A percentile compares a stretch with the other conserved stretches of the same genome.
Conservation (phyloP, 2,797 vertebrate species). For the Anguilla megastoma region DNA sequence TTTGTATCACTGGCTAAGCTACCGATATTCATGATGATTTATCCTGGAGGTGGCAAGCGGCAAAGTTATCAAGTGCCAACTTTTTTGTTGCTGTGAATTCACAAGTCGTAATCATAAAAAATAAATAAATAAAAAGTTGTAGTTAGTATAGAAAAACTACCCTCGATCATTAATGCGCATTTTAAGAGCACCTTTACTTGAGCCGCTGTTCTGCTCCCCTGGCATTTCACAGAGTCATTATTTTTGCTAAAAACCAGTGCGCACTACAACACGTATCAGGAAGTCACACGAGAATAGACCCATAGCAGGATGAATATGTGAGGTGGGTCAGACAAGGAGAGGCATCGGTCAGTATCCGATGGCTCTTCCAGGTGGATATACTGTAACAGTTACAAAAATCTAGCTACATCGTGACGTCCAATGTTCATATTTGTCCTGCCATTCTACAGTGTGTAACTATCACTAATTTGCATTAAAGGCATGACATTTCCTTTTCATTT, state of each 20-base stretch:
- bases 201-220: neutral
- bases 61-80: neutral
- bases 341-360: neutral
- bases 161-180: neutral
- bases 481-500: too few relatives aligned
- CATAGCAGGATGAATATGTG: neutral
- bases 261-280: neutral
- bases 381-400: neutral
- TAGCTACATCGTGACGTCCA: neutral
- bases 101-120: neutral
- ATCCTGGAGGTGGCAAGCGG: neutral
- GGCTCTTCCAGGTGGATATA: neutral
- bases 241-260: neutral
- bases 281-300: neutral
- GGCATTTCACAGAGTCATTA: neutral
- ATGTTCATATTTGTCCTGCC: neutral
- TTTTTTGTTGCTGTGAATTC: neutral
- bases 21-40: neutral
- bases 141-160: neutral
- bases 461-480: too few relatives aligned
- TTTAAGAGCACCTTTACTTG: neutral
- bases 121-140: neutral
- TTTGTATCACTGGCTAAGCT: neutral
- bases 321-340: neutral
- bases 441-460: neutral